Base-by-base conservation (phyloP, 2,113 vertebrate genomes). In the Perca schrenkii region DNA sequence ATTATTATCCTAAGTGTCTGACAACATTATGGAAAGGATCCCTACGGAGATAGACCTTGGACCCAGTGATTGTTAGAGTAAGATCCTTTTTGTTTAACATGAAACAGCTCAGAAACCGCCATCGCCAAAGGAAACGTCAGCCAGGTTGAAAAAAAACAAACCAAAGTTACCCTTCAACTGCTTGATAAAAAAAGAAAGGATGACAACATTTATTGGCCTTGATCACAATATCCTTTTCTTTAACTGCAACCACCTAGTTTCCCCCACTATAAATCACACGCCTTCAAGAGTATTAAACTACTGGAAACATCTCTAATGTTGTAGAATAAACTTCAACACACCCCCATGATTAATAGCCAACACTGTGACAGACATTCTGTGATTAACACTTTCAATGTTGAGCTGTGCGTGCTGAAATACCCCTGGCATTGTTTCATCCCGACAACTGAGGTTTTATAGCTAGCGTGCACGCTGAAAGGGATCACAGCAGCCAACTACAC, bases 381-480 rank as follows among this genome's bases (percentile, higher is more conserved):
- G 88, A 87, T 92, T 85, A 86, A 91, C 63, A 82, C 84, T 91
- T 92, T 89, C 83, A 57, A 5, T 72, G 82, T 49, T 6, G 81
- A 86, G 79, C 77, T 79, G 71, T 73, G 78, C 72, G 16, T 65
- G 87, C 83, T 64, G 34, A 62, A 81, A 68, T 77, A 74, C 77
- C 86, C 1, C 46, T 43, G 83, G 78, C 81, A 46, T 52, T 88
- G 76, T 83, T 83, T 81, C 71, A 83, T 87, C 75, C 79, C 75
- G 73, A 86, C 82, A 70, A 47, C 82, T 16, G 17, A 28, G 80
- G 52, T 91, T 94, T 93, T 94, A 94, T 88, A 88, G 92, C 68
- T 74, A 83, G 14, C 28, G 62, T 88, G 86, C 56, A 12, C 21
- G 12, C 54, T 69, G 73, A 77, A 25, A 86, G 78, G 76, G 52